These are phyloP conservation scores for Pycnomerus fuliginosus DNA, from an alignment of 2,888 invertebrate species.

Conservation along the genomic window DNA sequence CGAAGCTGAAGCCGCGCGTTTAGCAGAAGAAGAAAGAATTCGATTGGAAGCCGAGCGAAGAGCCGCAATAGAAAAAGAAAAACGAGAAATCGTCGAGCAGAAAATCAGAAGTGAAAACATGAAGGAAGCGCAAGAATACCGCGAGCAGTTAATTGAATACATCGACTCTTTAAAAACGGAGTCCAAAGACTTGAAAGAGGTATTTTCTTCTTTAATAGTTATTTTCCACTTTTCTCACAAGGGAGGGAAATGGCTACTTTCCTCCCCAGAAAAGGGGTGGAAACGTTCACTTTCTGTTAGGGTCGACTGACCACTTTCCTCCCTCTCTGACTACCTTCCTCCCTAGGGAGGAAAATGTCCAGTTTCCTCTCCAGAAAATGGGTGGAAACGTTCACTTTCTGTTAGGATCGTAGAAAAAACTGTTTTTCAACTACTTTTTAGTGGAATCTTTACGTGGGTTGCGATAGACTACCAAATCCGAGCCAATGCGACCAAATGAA, in stretches of 20 bases:
- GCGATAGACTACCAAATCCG: slow-evolving; percentile 59
- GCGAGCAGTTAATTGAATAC: neutral
- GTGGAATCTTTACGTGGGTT: slow-evolving; percentile 58
- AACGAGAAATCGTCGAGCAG: slow-evolving; percentile 41
- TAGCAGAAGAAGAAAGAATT: slow-evolving; percentile 35
- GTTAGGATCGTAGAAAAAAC: no score
- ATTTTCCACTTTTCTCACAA: no score
- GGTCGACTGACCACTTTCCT: no score
- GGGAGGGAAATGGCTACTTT: no score
- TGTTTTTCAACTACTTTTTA: no score
- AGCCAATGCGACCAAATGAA: slow-evolving; percentile 54
- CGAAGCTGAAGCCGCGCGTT: slow-evolving; percentile 32
- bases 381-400: no score
- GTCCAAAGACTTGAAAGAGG: slow-evolving; percentile 4
- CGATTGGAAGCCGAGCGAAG: slow-evolving; percentile 39
- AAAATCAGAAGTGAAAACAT: slow-evolving; percentile 42
- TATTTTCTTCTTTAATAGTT: no score
- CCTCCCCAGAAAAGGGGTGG: no score
- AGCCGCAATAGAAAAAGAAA: slow-evolving; percentile 47
- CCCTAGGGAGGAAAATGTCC: no score
- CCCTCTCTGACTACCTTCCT: no score
- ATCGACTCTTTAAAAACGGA: neutral
- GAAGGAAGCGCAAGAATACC: slow-evolving; percentile 2
- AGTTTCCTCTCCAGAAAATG: no score
- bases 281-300: no score